These are phyloP conservation scores for Polydrusus cervinus DNA, from an alignment of 2,888 invertebrate species.

Conservation along the genomic window DNA sequence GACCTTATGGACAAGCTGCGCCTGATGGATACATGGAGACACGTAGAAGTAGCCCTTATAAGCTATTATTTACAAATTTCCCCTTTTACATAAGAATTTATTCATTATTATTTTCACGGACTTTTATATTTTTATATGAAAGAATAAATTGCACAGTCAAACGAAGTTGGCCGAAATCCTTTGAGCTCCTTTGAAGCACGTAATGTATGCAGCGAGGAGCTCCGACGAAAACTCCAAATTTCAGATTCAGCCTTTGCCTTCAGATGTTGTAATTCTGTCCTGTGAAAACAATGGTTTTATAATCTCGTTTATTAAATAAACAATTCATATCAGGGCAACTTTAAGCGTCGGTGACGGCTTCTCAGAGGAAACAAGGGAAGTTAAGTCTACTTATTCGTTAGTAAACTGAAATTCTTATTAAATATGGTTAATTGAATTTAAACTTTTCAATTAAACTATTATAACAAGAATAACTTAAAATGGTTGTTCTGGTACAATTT, in stretches of 20 bases:
- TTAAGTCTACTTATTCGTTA: too few species aligned
- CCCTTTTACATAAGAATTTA: conserved; percentile 11
- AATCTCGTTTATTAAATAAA: conserved; percentile 11
- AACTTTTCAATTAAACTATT: too few species aligned
- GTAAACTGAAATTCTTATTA: too few species aligned
- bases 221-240: conserved; percentile 25
- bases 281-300: conserved; percentile 32
- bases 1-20: too few species aligned
- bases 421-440: too few species aligned
- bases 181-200: conserved; percentile 31
- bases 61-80: not conserved
- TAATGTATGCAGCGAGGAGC: conserved; percentile 36
- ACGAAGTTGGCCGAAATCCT: conserved; percentile 34
- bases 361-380: too few species aligned
- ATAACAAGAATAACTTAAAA: too few species aligned
- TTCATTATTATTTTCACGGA: conserved; percentile 30
- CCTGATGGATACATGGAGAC: too few species aligned
- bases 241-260: conserved; percentile 27
- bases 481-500: too few species aligned
- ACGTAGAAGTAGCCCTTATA: too few species aligned
- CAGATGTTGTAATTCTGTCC: conserved; percentile 26
- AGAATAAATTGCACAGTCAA: conserved; percentile 28
- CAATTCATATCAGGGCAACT: not conserved
- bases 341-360: too few species aligned
- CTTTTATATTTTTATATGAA: conserved; percentile 23